Percentiles rank a stretch among this genome's conserved stretches.
Evolutionary conservation across 1,140 invertebrate genomes (phyloP).

Genomic region (Drosophila chauvacae): DNA sequence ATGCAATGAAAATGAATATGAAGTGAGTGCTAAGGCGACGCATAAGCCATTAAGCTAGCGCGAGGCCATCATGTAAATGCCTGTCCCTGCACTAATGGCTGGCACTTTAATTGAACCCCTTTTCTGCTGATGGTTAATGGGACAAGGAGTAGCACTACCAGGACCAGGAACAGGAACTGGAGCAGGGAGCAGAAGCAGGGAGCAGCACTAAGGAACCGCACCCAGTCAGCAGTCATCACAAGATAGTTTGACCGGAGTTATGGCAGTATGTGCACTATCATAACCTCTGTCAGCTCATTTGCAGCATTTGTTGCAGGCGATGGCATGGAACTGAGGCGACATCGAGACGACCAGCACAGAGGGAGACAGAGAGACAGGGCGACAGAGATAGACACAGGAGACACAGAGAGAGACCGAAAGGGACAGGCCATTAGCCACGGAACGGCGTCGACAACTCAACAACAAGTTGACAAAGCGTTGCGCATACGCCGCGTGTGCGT

Average conservation of each 20-base stretch:
- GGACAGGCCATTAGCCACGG: conserved; percentile 53
- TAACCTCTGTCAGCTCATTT: conserved; percentile 79
- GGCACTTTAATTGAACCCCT: conserved; percentile 72
- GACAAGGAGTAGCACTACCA: conserved; percentile 3
- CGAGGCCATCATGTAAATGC: conserved; percentile 64
- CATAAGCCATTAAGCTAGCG: conserved; percentile 63
- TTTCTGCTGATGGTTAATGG: conserved; percentile 36
- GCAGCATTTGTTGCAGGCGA: conserved; percentile 72
- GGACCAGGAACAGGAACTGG: no score
- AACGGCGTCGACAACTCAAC: conserved; percentile 37
- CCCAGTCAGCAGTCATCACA: conserved; percentile 37
- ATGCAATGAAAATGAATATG: conserved; percentile 50
- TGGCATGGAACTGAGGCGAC: conserved; percentile 42
- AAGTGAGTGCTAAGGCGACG: conserved; percentile 67
- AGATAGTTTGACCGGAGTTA: conserved; percentile 43
- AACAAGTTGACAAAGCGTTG: conserved; percentile 56
- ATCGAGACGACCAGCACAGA: neutral
- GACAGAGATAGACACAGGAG: neutral
- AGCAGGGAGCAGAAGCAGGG: neutral
- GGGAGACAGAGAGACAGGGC: neutral
- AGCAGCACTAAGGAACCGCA: conserved; percentile 32
- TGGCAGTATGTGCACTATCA: conserved; percentile 59
- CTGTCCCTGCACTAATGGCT: conserved; percentile 63
- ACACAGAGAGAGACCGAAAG: neutral
- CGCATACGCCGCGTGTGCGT: conserved; percentile 66